Evolutionary conservation across 1,140 invertebrate genomes (phyloP).

Genomic region (Macrostomum lignano): DNA sequence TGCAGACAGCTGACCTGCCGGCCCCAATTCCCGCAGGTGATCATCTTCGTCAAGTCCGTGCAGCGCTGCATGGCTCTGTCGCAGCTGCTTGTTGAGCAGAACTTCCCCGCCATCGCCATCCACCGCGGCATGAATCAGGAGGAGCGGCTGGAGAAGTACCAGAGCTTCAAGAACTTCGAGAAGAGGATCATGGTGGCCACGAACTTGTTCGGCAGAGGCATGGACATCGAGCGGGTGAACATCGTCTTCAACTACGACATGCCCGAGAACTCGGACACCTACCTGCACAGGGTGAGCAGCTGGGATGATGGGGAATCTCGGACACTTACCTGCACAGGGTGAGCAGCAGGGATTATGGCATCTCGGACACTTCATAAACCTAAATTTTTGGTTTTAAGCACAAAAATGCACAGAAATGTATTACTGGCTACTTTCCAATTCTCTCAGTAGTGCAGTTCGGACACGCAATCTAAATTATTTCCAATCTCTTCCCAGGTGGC

Average conservation of each 20-base stretch:
- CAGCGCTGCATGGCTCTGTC: constrained; percentile 85
- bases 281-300: constrained; percentile 62
- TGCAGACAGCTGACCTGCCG: too few relatives aligned
- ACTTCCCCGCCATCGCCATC: constrained; percentile 96
- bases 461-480: too few relatives aligned
- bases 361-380: too few relatives aligned
- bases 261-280: constrained; percentile 97
- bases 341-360: too few relatives aligned
- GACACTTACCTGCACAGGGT: too few relatives aligned
- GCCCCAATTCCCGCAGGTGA: constrained; percentile 22
- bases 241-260: constrained; percentile 99
- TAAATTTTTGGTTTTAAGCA: too few relatives aligned
- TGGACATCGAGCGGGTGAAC: constrained; percentile 53
- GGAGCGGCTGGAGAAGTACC: constrained; percentile 62
- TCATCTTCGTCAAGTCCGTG: constrained; percentile 97
- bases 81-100: constrained; percentile 81
- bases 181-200: constrained; percentile 91
- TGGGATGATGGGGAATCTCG: too few relatives aligned
- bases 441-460: too few relatives aligned
- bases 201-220: constrained; percentile 70
- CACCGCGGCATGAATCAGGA: constrained; percentile 94
- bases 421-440: too few relatives aligned
- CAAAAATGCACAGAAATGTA: too few relatives aligned
- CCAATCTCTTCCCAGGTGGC: too few relatives aligned
- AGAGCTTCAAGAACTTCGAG: constrained; percentile 98